phyloP scores from a whole-genome alignment of 2,113 vertebrate species.

The Galemys pyrenaicus region DNA sequence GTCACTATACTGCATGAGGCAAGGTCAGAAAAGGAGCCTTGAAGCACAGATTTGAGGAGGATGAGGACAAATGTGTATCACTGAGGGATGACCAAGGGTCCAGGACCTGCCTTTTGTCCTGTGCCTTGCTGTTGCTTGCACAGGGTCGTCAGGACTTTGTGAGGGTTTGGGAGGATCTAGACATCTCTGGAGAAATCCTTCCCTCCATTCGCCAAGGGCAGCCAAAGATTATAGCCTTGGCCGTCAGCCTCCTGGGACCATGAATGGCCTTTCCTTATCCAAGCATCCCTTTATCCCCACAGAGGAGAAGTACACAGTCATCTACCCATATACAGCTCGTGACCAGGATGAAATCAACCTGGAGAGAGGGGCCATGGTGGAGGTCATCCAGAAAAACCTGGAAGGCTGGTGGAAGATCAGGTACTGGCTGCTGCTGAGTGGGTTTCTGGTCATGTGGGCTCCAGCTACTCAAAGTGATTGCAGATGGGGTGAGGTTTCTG shows the following conservation, averaged over 20 bases:
- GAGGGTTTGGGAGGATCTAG: neutral
- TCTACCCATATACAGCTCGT: slow-evolving; percentile 94
- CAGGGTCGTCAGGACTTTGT: neutral
- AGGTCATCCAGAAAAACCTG: slow-evolving; percentile 98
- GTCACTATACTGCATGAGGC: neutral
- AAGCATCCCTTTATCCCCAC: slow-evolving; percentile 57
- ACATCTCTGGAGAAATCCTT: neutral
- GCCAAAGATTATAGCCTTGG: neutral
- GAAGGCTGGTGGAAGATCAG: slow-evolving; percentile 99
- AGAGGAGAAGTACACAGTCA: slow-evolving; percentile 96
- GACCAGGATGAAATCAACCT: slow-evolving; percentile 97
- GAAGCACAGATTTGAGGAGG: neutral
- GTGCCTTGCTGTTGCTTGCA: neutral
- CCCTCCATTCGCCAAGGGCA: neutral
- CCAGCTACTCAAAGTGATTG: neutral
- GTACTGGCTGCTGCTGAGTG: slow-evolving; percentile 77
- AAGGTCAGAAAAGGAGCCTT: neutral
- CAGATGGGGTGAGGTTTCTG: neutral
- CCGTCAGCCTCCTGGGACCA: neutral
- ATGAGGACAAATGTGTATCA: neutral
- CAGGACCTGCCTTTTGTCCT: neutral
- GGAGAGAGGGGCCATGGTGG: slow-evolving; percentile 94
- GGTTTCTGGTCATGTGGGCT: neutral
- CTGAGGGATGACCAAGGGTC: neutral
- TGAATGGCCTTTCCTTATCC: neutral